Base-by-base conservation (phyloP, 2,113 vertebrate species). In the Syngnathus scovelli region DNA sequence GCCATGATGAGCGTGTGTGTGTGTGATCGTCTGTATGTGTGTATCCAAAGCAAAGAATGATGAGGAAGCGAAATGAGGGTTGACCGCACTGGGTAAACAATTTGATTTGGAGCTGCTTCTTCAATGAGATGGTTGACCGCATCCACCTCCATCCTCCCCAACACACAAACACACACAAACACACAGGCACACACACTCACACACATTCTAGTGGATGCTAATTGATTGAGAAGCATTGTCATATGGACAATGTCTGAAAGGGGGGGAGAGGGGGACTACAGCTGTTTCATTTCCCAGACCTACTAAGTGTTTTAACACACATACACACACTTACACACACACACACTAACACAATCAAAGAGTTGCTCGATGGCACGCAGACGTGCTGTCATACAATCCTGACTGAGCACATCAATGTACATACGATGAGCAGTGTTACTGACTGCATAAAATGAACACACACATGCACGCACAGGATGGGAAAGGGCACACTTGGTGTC, bases 281-380 rank as follows among this genome's bases (percentile, higher is more conserved):
- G 90, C 89, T 91, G 91, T 81, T 82, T 88, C 55, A 83, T 88
- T 89, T 90, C 86, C 85, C 86, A 91, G 83, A 85, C 79, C 68
- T 78, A 78, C 75, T 74, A 69, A 80, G 69, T 75, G 69, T 67
- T 72, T 67, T 77, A 76, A 71, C 74, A 77, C 74, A 68, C 70
- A 66, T 66, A 75, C 64, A 66, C 59, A 66, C 67, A 69, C 67
- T 68, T 56, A 38, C 75, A 74, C 55, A 61, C 43, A 79, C 66
- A 69, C n/a, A 74, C 60, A 23, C 18, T 15, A 46, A 27, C 19
- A 41, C 11, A 72, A 21, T 63, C 38, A 43, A 43, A 6, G 61
- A 51, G 67, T 27, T 23, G 67, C 56, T 78, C 68, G 39, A 71
- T 80, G 69, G 77, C 70, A 76, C 6, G 11, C 51, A 74, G 63